Percentiles rank a stretch among this genome's conserved stretches.
Conservation (phyloP, 2,888 invertebrate genomes). For the Sialis lutaria region DNA sequence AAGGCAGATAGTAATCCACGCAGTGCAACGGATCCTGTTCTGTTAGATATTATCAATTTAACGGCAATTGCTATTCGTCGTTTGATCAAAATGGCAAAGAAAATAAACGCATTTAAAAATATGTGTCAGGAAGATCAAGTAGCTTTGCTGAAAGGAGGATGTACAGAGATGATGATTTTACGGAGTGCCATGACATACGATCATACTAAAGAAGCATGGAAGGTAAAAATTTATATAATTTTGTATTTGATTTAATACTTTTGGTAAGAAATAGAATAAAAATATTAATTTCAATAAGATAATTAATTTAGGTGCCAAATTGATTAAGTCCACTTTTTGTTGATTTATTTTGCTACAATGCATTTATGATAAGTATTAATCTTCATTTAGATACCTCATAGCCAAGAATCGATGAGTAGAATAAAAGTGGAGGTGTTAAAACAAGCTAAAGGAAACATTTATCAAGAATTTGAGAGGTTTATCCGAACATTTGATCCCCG, state of each 20-base stretch:
- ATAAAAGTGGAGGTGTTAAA: conserved; percentile 83
- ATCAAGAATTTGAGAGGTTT: conserved; percentile 72
- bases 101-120: conserved; percentile 75
- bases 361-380: conserved; percentile 2
- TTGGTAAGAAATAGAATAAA: no score
- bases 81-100: conserved; percentile 69
- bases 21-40: conserved; percentile 30
- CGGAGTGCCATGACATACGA: conserved; percentile 87
- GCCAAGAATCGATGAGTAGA: conserved; percentile 53
- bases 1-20: conserved; percentile 2
- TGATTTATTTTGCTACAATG: background rate
- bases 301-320: background rate
- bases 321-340: background rate
- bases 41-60: conserved; percentile 74
- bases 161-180: conserved; percentile 91
- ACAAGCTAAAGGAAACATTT: conserved; percentile 76
- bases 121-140: conserved; percentile 93
- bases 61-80: conserved; percentile 84
- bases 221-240: conserved; percentile 31
- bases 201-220: conserved; percentile 77
- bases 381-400: conserved; percentile 52
- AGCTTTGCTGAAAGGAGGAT: conserved; percentile 74
- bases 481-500: conserved; percentile 70
- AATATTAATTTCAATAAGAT: no score
- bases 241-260: background rate